A percentile compares a stretch with the other conserved stretches of the same genome.
Evolutionary conservation across 2,797 vertebrate species (phyloP).

Genomic region (Alca torda): DNA sequence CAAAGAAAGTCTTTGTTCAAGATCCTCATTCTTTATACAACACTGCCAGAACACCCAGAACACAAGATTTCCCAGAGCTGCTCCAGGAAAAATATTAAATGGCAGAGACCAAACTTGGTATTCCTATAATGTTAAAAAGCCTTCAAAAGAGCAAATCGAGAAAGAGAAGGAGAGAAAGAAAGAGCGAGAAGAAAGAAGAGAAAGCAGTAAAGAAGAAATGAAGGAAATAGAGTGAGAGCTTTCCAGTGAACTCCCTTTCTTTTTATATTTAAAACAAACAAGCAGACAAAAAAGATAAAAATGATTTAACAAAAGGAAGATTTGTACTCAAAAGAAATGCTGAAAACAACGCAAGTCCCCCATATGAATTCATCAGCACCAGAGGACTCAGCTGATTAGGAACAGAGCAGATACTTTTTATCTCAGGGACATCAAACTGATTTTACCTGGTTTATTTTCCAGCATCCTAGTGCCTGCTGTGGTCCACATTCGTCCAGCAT

Average conservation of each 20-base stretch:
- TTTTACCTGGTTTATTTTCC: conserved; percentile 24
- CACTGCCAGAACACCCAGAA: conserved; percentile 27
- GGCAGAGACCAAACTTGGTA: not conserved
- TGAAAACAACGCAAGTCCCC: not conserved
- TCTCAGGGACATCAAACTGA: not conserved
- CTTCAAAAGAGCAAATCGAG: not conserved
- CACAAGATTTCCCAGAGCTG: not conserved
- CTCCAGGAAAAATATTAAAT: conserved; percentile 2
- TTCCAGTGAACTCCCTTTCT: not conserved
- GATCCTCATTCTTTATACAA: conserved; percentile 12
- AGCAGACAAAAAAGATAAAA: not conserved
- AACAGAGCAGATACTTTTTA: not conserved
- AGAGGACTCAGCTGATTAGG: not conserved
- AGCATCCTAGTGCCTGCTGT: not conserved
- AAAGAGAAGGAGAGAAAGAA: not conserved
- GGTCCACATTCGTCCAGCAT: not conserved
- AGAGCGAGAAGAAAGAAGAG: not conserved
- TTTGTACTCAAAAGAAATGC: not conserved
- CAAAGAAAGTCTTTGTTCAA: conserved; percentile 52
- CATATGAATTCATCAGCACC: not conserved
- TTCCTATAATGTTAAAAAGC: not conserved
- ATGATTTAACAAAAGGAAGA: not conserved
- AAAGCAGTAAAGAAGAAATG: not conserved
- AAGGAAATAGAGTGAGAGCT: not conserved
- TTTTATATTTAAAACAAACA: not conserved